Conservation (phyloP, 1,140 invertebrate genomes). For the Carcinoscorpius rotundicauda region DNA sequence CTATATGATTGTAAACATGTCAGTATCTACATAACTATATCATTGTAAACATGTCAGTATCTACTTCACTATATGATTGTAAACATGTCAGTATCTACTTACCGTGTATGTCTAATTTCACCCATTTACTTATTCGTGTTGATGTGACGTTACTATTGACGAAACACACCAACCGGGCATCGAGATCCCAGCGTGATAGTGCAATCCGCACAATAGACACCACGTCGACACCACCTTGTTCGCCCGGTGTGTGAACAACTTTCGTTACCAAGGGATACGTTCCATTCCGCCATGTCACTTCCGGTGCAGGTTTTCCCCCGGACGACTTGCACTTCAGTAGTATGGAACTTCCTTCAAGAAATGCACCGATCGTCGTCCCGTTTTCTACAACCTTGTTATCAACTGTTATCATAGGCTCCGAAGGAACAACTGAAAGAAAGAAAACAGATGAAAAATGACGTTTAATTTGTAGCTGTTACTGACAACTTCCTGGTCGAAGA, state of each 20-base stretch:
- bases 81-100: constrained; percentile 28
- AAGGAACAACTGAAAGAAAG: constrained; percentile 16
- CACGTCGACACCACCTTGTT: constrained; percentile 17
- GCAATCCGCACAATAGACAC: constrained; percentile 24
- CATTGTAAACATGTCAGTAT: too few relatives aligned
- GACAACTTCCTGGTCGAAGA: too few relatives aligned
- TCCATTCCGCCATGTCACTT: constrained; percentile 26
- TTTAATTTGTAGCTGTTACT: too few relatives aligned
- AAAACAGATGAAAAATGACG: neutral
- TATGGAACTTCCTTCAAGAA: constrained; percentile 25
- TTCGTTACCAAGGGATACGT: constrained; percentile 22
- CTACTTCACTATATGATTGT: too few relatives aligned
- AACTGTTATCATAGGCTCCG: constrained; percentile 14
- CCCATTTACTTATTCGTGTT: constrained; percentile 46
- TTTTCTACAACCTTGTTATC: constrained; percentile 16
- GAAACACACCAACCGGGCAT: constrained; percentile 57
- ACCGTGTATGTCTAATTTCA: constrained; percentile 72
- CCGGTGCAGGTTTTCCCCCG: constrained; percentile 25
- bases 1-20: too few relatives aligned
- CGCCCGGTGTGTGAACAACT: constrained; percentile 12
- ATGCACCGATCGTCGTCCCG: constrained; percentile 23
- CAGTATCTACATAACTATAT: too few relatives aligned
- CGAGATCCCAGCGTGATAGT: constrained; percentile 54
- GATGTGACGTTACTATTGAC: constrained; percentile 30
- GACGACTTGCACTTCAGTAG: constrained; percentile 26